Evolutionary conservation across 2,888 invertebrate genomes (phyloP).

Genomic region (Eretmocerus hayati): DNA sequence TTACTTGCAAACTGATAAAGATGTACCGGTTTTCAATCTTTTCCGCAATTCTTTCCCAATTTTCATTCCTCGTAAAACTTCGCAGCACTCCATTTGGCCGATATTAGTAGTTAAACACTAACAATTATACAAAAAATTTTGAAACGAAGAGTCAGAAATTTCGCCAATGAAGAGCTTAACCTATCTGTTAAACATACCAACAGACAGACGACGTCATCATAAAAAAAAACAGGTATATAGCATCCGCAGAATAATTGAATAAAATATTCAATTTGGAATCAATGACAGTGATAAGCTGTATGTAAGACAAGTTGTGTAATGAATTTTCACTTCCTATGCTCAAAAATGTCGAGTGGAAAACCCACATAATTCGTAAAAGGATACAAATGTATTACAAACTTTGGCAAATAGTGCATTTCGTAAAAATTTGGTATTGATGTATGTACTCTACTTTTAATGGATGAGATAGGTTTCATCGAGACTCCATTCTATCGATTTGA

Average conservation of each 20-base stretch:
- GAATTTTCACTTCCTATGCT: background rate
- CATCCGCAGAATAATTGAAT: background rate
- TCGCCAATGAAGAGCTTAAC: background rate
- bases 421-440: too few species aligned
- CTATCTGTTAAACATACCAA: background rate
- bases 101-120: background rate
- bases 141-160: background rate
- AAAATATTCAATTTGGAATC: background rate
- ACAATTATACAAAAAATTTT: background rate
- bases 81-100: background rate
- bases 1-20: background rate
- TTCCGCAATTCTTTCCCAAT: conserved; percentile 9
- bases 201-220: background rate
- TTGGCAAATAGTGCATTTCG: too few species aligned
- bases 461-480: too few species aligned
- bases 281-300: background rate
- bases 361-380: too few species aligned
- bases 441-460: too few species aligned
- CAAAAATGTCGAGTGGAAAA: too few species aligned
- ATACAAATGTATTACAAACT: too few species aligned
- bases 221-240: background rate
- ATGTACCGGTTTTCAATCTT: conserved; percentile 8
- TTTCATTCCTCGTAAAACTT: conserved; percentile 3
- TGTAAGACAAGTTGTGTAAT: background rate
- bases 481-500: too few species aligned